phyloP scores from a whole-genome alignment of 2,888 invertebrate species.

The Hedychridium roseum region DNA sequence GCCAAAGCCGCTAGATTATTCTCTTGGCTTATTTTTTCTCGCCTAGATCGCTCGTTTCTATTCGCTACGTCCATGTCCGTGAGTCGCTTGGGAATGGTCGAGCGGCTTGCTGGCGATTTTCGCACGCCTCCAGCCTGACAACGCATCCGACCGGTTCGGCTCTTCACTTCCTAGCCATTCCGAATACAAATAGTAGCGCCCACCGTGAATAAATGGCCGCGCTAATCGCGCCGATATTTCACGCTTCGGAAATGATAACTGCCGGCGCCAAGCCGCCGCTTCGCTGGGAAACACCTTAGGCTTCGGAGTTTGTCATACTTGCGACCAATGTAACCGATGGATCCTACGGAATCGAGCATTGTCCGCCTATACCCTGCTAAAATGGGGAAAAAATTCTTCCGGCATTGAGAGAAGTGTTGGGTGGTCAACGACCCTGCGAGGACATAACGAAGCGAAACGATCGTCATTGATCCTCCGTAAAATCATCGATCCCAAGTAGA shows the following conservation, averaged over 20 bases:
- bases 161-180: conserved; percentile 46
- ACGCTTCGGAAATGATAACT: too few species aligned
- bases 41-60: conserved; percentile 23
- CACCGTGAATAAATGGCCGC: conserved; percentile 26
- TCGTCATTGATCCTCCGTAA: conserved; percentile 4
- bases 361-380: too few species aligned
- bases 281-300: too few species aligned
- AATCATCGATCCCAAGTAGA: conserved; percentile 12
- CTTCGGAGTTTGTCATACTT: too few species aligned
- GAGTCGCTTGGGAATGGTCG: conserved; percentile 16
- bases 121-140: conserved; percentile 41
- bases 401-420: too few species aligned
- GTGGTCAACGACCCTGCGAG: neutral
- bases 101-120: conserved; percentile 34
- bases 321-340: too few species aligned
- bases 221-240: conserved; percentile 1
- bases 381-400: too few species aligned
- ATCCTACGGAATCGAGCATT: too few species aligned
- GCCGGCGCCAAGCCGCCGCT: too few species aligned
- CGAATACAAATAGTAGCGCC: conserved; percentile 42
- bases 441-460: conserved; percentile 1
- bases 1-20: too few species aligned
- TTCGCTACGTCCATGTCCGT: conserved; percentile 20
- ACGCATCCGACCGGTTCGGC: conserved; percentile 31
- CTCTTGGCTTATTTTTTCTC: too few species aligned